These are phyloP conservation scores for zebrafish (Danio rerio) DNA, from an alignment of 2,113 vertebrate species.

Conservation along the genomic window DNA sequence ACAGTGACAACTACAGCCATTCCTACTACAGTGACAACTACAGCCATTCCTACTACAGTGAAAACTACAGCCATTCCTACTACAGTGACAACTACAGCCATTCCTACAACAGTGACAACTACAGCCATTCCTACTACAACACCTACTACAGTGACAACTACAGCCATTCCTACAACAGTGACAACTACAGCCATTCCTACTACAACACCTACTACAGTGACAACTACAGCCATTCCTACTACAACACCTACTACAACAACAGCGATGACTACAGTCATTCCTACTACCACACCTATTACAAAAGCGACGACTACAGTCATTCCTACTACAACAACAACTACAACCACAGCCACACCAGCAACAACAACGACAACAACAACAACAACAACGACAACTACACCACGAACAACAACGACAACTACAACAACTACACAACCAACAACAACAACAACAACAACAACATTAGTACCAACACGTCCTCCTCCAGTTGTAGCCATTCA, in stretches of 20 bases:
- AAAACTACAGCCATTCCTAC: neutral
- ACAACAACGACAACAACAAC: neutral
- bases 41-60: too few relatives aligned
- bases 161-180: too few relatives aligned
- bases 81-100: neutral
- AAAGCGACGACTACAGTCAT: too few relatives aligned
- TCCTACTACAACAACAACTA: neutral
- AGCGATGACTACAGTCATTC: neutral
- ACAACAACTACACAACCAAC: neutral
- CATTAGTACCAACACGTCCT: neutral
- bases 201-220: too few relatives aligned
- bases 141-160: too few relatives aligned
- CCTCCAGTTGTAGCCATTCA: neutral
- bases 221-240: too few relatives aligned
- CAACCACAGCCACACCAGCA: neutral
- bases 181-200: too few relatives aligned
- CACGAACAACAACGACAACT: neutral
- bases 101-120: neutral
- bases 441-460: slow-evolving; percentile 8
- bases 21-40: too few relatives aligned
- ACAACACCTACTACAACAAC: neutral
- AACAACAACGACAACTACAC: neutral
- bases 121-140: too few relatives aligned
- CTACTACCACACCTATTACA: neutral
- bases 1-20: too few relatives aligned